Percentiles rank a stretch among this genome's conserved stretches.
phyloP scores from a whole-genome alignment of 2,797 vertebrate species.

The Lutjanus argentimaculatus region DNA sequence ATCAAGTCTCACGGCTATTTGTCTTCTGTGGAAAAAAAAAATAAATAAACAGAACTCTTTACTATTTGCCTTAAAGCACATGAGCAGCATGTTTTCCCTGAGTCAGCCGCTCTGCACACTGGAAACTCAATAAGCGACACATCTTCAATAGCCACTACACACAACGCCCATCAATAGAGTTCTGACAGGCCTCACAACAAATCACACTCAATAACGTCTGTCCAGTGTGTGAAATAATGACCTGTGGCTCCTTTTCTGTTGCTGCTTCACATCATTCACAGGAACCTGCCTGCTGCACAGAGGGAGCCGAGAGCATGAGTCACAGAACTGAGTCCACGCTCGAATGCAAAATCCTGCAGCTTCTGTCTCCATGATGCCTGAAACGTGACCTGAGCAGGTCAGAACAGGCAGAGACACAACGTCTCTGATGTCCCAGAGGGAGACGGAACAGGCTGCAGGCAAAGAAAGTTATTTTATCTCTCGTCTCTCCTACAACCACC shows the following conservation, averaged over 20 bases:
- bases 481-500: neutral
- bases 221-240: neutral
- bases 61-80: neutral
- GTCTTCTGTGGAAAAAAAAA: neutral
- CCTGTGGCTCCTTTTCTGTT: neutral
- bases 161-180: neutral
- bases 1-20: neutral
- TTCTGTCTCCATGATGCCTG: neutral
- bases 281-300: rapidly evolving
- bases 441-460: neutral
- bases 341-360: neutral
- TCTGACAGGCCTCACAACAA: neutral
- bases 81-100: neutral
- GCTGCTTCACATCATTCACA: neutral
- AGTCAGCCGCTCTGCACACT: neutral
- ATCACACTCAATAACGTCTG: slow-evolving; percentile 11
- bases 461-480: neutral
- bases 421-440: neutral
- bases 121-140: neutral
- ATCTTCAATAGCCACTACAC: neutral
- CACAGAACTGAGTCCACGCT: neutral
- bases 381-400: neutral
- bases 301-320: neutral
- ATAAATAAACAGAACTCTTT: neutral
- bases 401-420: neutral